These are phyloP conservation scores for Colistium nudipinnis DNA, from an alignment of 2,113 vertebrate genomes.

Conservation along the genomic window DNA sequence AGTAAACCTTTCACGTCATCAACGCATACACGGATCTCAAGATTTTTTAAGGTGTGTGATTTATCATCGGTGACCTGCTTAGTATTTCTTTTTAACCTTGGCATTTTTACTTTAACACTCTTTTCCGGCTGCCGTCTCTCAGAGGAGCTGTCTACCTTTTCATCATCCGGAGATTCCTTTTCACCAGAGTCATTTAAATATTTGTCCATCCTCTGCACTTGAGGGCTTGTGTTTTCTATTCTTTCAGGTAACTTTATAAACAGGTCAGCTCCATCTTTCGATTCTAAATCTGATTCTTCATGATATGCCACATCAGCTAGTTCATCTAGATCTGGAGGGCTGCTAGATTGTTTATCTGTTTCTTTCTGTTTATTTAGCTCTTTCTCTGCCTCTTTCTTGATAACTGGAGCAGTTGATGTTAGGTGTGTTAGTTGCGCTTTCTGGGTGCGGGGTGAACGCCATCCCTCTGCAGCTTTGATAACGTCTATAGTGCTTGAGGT, in stretches of 20 bases:
- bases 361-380: no score
- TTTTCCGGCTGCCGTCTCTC: slow-evolving; percentile 87
- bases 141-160: slow-evolving; percentile 65
- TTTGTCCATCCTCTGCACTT: slow-evolving; percentile 57
- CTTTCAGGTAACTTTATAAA: slow-evolving; percentile 74
- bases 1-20: slow-evolving; percentile 84
- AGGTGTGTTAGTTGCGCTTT: slow-evolving; percentile 80
- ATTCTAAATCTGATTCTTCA: slow-evolving; percentile 64
- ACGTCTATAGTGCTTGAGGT: slow-evolving; percentile 80
- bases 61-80: slow-evolving; percentile 83
- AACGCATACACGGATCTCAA: slow-evolving; percentile 85
- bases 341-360: slow-evolving; percentile 80
- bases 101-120: slow-evolving; percentile 86
- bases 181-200: slow-evolving; percentile 62
- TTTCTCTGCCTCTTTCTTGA: slow-evolving; percentile 86
- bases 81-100: slow-evolving; percentile 84
- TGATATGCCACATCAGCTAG: slow-evolving; percentile 60
- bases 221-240: slow-evolving; percentile 49
- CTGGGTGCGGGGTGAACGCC: slow-evolving; percentile 85
- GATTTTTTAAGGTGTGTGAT: slow-evolving; percentile 85
- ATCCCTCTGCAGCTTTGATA: slow-evolving; percentile 78
- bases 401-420: slow-evolving; percentile 70
- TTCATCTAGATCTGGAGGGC: slow-evolving; percentile 62
- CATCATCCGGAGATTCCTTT: slow-evolving; percentile 81
- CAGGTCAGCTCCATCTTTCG: slow-evolving; percentile 72